phyloP scores from a whole-genome alignment of 2,888 invertebrate genomes.

The Nomada goodeniana region DNA sequence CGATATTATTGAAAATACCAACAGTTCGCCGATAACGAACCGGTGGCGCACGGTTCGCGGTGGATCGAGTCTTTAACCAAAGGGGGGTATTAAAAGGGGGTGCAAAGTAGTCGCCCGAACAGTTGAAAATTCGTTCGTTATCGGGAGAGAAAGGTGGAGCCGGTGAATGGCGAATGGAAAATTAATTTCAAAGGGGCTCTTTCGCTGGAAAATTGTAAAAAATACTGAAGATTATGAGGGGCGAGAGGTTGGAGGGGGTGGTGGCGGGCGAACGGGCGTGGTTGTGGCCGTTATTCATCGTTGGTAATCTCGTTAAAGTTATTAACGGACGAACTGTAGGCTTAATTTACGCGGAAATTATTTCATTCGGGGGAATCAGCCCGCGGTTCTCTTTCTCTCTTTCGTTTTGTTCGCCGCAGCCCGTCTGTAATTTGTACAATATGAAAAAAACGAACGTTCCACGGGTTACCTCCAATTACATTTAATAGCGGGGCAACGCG shows the following conservation, averaged over 20 bases:
- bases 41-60: not conserved
- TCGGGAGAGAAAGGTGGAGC: not conserved
- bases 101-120: not conserved
- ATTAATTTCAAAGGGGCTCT: conserved; percentile 3
- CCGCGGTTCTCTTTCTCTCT: not conserved
- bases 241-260: not conserved
- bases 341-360: conserved; percentile 20
- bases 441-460: too few species aligned
- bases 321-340: not conserved
- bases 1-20: not conserved
- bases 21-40: not conserved
- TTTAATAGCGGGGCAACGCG: not conserved
- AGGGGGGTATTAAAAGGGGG: not conserved
- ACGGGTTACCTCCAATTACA: not conserved
- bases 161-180: not conserved
- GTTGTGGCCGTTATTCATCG: conserved; percentile 11
- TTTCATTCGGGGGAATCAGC: not conserved
- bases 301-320: conserved; percentile 19
- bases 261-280: not conserved
- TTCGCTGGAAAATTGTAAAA: not conserved
- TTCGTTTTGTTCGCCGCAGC: not conserved
- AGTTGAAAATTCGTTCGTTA: not conserved
- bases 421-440: not conserved
- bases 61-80: not conserved
- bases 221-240: not conserved